These are phyloP conservation scores for Brenthis daphne DNA, from an alignment of 2,888 invertebrate genomes.

Conservation along the genomic window DNA sequence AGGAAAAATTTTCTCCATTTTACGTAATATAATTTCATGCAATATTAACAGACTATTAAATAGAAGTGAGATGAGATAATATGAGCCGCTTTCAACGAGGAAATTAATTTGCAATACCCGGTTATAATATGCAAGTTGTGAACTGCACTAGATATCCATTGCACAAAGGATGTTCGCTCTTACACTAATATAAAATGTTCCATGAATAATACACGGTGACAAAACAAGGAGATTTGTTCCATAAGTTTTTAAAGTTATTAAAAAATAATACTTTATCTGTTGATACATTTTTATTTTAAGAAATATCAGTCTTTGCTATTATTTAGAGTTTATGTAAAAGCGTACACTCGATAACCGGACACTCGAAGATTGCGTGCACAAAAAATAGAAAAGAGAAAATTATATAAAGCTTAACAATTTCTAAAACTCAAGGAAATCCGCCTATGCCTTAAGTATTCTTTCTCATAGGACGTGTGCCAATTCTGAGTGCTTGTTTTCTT, in stretches of 20 bases:
- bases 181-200: slow-evolving; percentile 21
- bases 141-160: slow-evolving; percentile 6
- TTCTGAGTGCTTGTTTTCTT: too few species aligned
- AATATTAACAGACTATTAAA: slow-evolving; percentile 21
- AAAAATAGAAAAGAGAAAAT: too few species aligned
- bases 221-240: slow-evolving; percentile 6
- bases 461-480: too few species aligned
- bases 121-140: slow-evolving; percentile 20
- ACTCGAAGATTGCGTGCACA: too few species aligned
- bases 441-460: too few species aligned
- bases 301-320: too few species aligned
- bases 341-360: too few species aligned
- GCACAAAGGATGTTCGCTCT: slow-evolving; percentile 19
- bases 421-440: too few species aligned
- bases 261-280: background rate
- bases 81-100: slow-evolving; percentile 27
- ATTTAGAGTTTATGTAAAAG: too few species aligned
- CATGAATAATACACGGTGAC: slow-evolving; percentile 1
- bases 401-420: too few species aligned
- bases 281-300: too few species aligned
- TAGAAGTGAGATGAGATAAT: slow-evolving; percentile 21
- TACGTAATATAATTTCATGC: slow-evolving; percentile 22
- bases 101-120: slow-evolving; percentile 27
- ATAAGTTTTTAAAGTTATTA: slow-evolving; percentile 7
- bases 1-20: background rate